phyloP scores from a whole-genome alignment of 2,113 vertebrate species.

The Myotis lucifugus region DNA sequence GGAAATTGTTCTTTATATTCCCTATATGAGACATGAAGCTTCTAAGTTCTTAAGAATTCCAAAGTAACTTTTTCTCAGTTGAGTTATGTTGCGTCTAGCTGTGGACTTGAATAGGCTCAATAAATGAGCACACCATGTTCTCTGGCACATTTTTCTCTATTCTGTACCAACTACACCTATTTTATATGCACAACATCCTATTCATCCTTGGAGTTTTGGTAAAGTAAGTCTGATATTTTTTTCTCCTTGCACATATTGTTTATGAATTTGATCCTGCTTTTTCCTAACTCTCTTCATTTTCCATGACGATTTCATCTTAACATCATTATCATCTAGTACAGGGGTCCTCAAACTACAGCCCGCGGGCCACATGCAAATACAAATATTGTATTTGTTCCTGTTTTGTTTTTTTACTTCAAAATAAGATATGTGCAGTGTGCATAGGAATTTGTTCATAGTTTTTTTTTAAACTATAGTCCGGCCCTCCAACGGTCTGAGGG shows the following conservation, averaged over 20 bases:
- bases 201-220: neutral
- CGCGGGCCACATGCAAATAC: no score
- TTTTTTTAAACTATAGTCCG: no score
- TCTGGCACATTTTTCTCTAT: neutral
- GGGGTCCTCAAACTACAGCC: no score
- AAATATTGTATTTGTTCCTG: no score
- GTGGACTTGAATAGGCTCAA: neutral
- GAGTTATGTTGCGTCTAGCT: neutral
- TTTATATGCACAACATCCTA: neutral
- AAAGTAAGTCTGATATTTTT: slow-evolving; percentile 13
- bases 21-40: neutral
- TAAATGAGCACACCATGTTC: neutral
- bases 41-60: slow-evolving; percentile 13
- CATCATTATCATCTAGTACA: neutral
- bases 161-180: neutral
- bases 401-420: no score
- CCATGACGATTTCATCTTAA: neutral
- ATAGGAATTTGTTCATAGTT: no score
- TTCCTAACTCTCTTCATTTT: neutral
- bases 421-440: no score
- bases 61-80: slow-evolving; percentile 48
- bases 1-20: slow-evolving; percentile 40
- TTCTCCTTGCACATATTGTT: neutral
- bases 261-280: neutral
- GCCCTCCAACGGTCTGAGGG: no score